Conservation (phyloP, 2,797 vertebrate species). For the Pangasius krempfi region DNA sequence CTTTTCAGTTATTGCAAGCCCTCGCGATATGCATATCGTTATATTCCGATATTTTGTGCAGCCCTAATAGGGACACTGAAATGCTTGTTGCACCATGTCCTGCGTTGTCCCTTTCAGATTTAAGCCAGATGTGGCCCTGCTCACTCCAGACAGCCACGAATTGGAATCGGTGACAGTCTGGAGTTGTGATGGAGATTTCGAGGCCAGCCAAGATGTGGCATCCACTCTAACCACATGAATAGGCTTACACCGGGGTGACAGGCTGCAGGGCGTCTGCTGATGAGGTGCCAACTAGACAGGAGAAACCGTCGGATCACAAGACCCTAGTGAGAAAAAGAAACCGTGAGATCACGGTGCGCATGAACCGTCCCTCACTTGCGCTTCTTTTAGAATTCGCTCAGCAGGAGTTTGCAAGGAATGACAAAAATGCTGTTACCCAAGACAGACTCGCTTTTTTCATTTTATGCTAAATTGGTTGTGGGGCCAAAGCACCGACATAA, state of each 20-base stretch:
- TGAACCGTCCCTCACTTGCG: background rate
- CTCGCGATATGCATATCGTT: no score
- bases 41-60: no score
- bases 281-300: conserved; percentile 33
- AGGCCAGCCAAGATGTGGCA: conserved; percentile 25
- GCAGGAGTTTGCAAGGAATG: background rate
- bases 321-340: background rate
- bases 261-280: conserved; percentile 38
- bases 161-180: conserved; percentile 30
- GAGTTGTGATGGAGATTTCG: conserved; percentile 1
- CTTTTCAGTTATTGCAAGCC: no score
- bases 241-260: conserved; percentile 40
- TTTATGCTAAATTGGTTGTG: background rate
- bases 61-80: background rate
- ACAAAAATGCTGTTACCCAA: background rate
- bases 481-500: background rate
- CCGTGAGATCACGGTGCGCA: background rate
- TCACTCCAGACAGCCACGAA: conserved; percentile 35
- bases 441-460: background rate
- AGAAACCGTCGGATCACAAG: background rate
- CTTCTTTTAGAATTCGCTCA: background rate
- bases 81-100: no score
- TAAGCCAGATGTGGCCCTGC: conserved; percentile 33
- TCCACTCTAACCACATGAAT: conserved; percentile 37
- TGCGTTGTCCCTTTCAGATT: background rate